These are phyloP conservation scores for Amaurobius ferox DNA, from an alignment of 2,888 invertebrate genomes.

Conservation along the genomic window DNA sequence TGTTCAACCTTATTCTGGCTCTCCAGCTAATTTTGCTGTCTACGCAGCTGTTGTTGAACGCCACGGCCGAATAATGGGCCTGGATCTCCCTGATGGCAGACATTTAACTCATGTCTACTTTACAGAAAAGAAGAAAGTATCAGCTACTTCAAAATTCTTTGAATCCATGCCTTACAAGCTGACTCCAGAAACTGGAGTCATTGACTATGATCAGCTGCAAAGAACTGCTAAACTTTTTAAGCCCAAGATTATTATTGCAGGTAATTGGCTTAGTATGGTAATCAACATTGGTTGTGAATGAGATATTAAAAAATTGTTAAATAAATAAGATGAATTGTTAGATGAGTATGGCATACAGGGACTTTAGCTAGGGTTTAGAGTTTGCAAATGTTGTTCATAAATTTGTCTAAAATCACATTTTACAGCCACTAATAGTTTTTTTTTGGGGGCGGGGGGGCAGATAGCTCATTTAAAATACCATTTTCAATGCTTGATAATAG, in stretches of 20 bases:
- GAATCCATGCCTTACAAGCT: slow-evolving; percentile 82
- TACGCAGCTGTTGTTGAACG: slow-evolving; percentile 81
- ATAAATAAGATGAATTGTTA: no score
- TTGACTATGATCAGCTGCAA: slow-evolving; percentile 81
- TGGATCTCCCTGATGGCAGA: slow-evolving; percentile 82
- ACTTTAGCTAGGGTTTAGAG: no score
- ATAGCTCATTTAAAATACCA: no score
- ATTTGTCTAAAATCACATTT: no score
- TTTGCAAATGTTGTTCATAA: no score
- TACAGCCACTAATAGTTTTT: no score
- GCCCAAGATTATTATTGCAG: slow-evolving; percentile 81
- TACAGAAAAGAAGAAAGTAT: slow-evolving; percentile 81
- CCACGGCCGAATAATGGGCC: slow-evolving; percentile 82
- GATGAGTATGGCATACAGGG: no score
- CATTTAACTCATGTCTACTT: slow-evolving; percentile 80
- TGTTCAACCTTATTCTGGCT: slow-evolving; percentile 81
- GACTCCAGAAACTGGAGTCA: slow-evolving; percentile 80
- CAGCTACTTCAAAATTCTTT: slow-evolving; percentile 82
- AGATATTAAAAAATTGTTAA: no score
- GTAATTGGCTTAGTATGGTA: no score
- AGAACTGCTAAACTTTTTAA: slow-evolving; percentile 80
- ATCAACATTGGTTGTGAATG: no score
- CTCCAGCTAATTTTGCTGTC: slow-evolving; percentile 82
- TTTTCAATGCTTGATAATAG: no score
- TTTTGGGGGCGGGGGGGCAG: no score